These are phyloP conservation scores for Andricus curvator DNA, from an alignment of 2,888 invertebrate genomes.

Conservation along the genomic window DNA sequence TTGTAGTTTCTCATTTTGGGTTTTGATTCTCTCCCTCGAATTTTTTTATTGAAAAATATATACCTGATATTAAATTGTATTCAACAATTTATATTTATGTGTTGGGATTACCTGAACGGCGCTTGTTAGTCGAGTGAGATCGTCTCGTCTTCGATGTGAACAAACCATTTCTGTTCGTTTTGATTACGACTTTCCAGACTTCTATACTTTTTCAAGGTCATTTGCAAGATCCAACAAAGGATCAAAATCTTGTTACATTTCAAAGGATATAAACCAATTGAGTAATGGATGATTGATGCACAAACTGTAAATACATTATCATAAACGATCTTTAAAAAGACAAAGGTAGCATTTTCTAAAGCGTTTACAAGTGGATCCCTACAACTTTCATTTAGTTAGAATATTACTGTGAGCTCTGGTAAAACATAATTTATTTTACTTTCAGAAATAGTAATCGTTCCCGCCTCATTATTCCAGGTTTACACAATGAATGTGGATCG, in stretches of 20 bases:
- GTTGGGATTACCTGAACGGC: slow-evolving; percentile 22
- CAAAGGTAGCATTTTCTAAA: too few species aligned
- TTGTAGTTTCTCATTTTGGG: not conserved
- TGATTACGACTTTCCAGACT: slow-evolving; percentile 24
- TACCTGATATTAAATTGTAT: not conserved
- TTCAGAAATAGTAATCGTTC: slow-evolving; percentile 37
- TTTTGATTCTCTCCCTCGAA: not conserved
- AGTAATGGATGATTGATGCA: not conserved
- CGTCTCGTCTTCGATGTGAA: slow-evolving; percentile 39
- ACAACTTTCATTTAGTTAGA: too few species aligned
- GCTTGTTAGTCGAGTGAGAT: not conserved
- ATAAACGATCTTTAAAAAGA: not conserved
- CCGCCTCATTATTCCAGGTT: slow-evolving; percentile 35
- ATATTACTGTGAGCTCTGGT: too few species aligned
- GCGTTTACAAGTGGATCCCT: too few species aligned
- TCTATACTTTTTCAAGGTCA: slow-evolving; percentile 11
- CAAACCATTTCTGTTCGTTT: slow-evolving; percentile 44
- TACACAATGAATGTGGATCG: slow-evolving; percentile 45
- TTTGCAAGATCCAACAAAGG: not conserved
- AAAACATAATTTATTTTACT: slow-evolving; percentile 22
- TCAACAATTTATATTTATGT: slow-evolving; percentile 6
- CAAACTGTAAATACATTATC: not conserved
- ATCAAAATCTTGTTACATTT: not conserved
- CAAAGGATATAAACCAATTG: not conserved
- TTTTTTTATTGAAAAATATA: not conserved